phyloP scores from a whole-genome alignment of 2,113 vertebrate species.

The Perognathus longimembris region DNA sequence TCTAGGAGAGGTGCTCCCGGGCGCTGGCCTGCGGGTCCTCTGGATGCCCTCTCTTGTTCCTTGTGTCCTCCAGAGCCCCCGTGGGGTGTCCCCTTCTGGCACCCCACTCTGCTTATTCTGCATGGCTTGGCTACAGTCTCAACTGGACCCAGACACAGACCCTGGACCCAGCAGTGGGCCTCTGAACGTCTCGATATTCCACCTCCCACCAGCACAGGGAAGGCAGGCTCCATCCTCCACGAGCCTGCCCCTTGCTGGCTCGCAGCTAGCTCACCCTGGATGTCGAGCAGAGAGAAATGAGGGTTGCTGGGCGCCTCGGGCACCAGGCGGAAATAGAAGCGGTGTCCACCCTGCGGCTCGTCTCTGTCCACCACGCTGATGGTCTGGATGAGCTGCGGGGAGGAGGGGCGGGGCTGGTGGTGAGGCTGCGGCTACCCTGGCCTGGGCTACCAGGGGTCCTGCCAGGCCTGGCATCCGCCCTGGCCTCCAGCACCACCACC shows the following conservation, averaged over 20 bases:
- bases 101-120: background rate
- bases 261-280: slow-evolving; percentile 91
- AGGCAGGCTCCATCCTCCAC: background rate
- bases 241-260: background rate
- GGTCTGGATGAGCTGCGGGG: slow-evolving; percentile 95
- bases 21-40: background rate
- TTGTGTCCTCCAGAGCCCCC: background rate
- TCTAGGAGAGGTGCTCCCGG: background rate
- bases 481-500: background rate
- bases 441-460: background rate
- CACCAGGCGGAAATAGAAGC: slow-evolving; percentile 94
- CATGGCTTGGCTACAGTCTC: background rate
- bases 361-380: slow-evolving; percentile 97
- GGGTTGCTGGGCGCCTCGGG: slow-evolving; percentile 92
- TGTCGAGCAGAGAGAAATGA: slow-evolving; percentile 95
- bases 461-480: background rate
- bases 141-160: background rate
- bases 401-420: background rate
- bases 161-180: background rate
- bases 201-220: too few species aligned
- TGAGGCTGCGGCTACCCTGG: background rate
- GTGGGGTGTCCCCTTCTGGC: background rate
- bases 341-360: slow-evolving; percentile 95
- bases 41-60: background rate
- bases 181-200: too few species aligned